A percentile compares a stretch with the other conserved stretches of the same genome.
phyloP scores from a whole-genome alignment of 1,140 invertebrate species.

The Drusus annulatus region DNA sequence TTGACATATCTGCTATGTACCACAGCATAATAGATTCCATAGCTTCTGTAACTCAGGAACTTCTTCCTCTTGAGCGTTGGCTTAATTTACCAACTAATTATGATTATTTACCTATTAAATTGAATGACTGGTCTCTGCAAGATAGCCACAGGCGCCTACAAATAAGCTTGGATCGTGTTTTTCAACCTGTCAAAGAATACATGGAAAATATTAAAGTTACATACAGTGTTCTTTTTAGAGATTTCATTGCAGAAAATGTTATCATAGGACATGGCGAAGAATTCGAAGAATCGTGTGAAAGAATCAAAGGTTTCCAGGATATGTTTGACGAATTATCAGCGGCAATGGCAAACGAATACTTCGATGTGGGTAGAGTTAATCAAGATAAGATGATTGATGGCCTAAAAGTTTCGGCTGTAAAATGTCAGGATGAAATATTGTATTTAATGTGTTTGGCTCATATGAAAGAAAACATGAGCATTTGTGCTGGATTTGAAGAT shows the following conservation, averaged over 20 bases:
- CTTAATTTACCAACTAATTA: constrained; percentile 64
- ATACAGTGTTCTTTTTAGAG: constrained; percentile 63
- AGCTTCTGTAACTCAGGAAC: constrained; percentile 66
- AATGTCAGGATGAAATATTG: constrained; percentile 70
- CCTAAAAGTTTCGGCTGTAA: constrained; percentile 66
- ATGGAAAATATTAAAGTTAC: constrained; percentile 63
- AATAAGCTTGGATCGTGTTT: constrained; percentile 64
- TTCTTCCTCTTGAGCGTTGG: constrained; percentile 70
- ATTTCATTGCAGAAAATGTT: constrained; percentile 67
- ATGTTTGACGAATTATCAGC: constrained; percentile 74
- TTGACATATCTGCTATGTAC: constrained; percentile 66
- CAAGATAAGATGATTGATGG: constrained; percentile 68
- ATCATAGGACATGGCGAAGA: constrained; percentile 45
- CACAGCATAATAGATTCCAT: constrained; percentile 68
- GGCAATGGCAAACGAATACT: constrained; percentile 76
- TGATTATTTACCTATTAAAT: constrained; percentile 65
- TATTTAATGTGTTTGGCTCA: constrained; percentile 69
- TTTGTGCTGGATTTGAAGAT: constrained; percentile 76
- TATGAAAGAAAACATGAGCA: constrained; percentile 73
- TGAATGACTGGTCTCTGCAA: constrained; percentile 67
- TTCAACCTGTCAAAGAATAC: constrained; percentile 64
- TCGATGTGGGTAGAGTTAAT: constrained; percentile 71
- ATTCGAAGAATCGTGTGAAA: constrained; percentile 73
- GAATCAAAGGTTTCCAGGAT: constrained; percentile 74
- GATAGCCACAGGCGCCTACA: constrained; percentile 66